Evolutionary conservation across 1,140 invertebrate species (phyloP).

Genomic region (Caenorhabditis brenneri): DNA sequence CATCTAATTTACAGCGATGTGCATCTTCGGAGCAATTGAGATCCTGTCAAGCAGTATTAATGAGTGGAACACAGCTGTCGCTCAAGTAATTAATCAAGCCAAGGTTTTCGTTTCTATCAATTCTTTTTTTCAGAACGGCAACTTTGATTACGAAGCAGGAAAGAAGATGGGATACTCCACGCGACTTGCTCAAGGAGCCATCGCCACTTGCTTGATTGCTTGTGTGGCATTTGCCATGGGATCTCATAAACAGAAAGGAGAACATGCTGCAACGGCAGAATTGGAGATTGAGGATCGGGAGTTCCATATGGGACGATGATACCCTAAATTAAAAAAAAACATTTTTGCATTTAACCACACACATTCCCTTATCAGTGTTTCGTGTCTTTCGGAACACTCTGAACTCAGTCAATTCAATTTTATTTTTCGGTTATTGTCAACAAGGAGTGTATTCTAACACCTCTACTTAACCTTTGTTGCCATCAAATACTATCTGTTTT

Average conservation of each 20-base stretch:
- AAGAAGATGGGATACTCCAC: slow-evolving; percentile 59
- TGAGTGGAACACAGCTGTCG: slow-evolving; percentile 64
- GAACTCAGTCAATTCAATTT: not conserved
- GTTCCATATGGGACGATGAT: slow-evolving; percentile 61
- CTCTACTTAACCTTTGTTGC: not conserved
- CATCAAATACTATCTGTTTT: not conserved
- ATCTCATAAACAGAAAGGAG: slow-evolving; percentile 67
- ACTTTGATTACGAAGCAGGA: slow-evolving; percentile 62
- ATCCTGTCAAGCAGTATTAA: slow-evolving; percentile 62
- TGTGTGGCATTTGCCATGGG: slow-evolving; percentile 58
- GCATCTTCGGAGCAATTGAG: slow-evolving; percentile 58
- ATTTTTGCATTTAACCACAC: not conserved
- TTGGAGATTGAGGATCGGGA: slow-evolving; percentile 67
- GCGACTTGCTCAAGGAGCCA: slow-evolving; percentile 58
- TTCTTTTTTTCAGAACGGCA: slow-evolving; percentile 12
- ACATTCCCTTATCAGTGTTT: slow-evolving; percentile 28
- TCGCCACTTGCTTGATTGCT: slow-evolving; percentile 58
- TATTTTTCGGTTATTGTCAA: not conserved
- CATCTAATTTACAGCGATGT: slow-evolving; percentile 46
- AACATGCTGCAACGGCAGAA: slow-evolving; percentile 63
- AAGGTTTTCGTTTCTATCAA: not conserved
- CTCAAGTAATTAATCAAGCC: not conserved
- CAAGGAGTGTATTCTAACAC: not conserved
- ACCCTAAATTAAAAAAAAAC: not conserved
- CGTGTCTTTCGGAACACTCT: not conserved